Evolutionary conservation across 1,140 invertebrate genomes (phyloP), one percentile per base, ranked within the genome.

Genomic region (Aphaenogaster floridana): DNA sequence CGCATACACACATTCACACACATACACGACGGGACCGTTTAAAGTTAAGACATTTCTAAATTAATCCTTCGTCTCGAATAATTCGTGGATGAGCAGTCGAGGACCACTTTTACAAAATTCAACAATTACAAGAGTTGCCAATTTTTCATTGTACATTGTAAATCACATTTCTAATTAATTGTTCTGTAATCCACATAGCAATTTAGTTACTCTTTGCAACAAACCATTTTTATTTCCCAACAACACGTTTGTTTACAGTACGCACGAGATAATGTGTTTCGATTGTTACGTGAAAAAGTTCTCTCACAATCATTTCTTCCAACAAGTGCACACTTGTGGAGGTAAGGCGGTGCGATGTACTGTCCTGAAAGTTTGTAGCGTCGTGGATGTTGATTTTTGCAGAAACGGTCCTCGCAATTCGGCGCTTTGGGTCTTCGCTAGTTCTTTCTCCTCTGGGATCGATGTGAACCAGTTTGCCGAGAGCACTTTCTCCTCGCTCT

Each of bases 11-110:
- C 50, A 89, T 64, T 90, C 59, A 90, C 64, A 90, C 17, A 54
- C 42, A 83, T n/a, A 74, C 54, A 91, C 45, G 74, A 91, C 88
- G 87, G 91, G 90, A 92, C 90, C 90, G 90, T 91, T 88, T 90
- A 90, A 90, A 79, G 17, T 86, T 92, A 91, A 91, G 88, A 85
- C 59, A 88, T 77, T 88, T 88, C 13, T 89, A 86, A 91, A 88
- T 90, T 86, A 69, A 86, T 80, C 8, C 39, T 52, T 57, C 45
- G 45, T 87, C 50, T 86, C 84, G 61, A 59, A 88, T 90, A 69
- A 74, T 57, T 48, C 72, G 69, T 74, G 50, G 34, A n/a, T 45
- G 64, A 42, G 9, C 66, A 45, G 3, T 61, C 54, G 87, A 57
- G 54, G 50, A 45, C 57, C 63, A 13, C 13, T 84, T 76, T 84